Base-by-base conservation (phyloP, 2,113 vertebrate genomes). In the Sander vitreus region DNA sequence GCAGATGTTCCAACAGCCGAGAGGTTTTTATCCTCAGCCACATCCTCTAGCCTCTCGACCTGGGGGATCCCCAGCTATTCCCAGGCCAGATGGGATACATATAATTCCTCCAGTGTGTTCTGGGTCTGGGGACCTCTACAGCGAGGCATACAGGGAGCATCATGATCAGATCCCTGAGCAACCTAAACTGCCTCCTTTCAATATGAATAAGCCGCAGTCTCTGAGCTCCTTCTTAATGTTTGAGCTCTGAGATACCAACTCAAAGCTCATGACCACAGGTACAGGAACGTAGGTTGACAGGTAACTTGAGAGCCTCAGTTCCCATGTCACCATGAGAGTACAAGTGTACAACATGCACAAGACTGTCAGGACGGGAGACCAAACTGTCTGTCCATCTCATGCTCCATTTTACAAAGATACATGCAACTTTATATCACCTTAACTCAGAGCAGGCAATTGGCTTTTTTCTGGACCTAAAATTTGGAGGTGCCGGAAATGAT, bases 61-160 rank as follows among this genome's bases (percentile, higher is more conserved):
- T 15, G 48, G 14, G 43, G 70, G n/a, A 67, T 50, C 55, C 48
- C 1, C 18, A 74, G 25, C 19, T 62, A 43, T 43, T 25, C 45
- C 13, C 15, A 71, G 30, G 58, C 19, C 72, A 62, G 21, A 62
- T 62, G 39, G 27, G 47, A 67, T 53, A 11, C 33, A 11, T 15
- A 54, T 66, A 27, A 76, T 80, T 69, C 53, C 16, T 60, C 36
- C 54, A 39, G n/a, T 55, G 43, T 78, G 63, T 12, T 51, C 48
- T 54, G n/a, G 23, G 47, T 59, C 15, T 57, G 50, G 8, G 10
- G 58, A 83, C 11, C 18, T 73, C 19, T 27, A 71, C 10, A n/a
- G 43, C 0, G 11, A 55, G 25, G 48, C 2, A 16, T 33, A 53
- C 8, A 51, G 12, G 27, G 45, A 67, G 39, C 48, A 59, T 54